Conservation (phyloP, 2,797 vertebrate species). For the Sciurus carolinensis region DNA sequence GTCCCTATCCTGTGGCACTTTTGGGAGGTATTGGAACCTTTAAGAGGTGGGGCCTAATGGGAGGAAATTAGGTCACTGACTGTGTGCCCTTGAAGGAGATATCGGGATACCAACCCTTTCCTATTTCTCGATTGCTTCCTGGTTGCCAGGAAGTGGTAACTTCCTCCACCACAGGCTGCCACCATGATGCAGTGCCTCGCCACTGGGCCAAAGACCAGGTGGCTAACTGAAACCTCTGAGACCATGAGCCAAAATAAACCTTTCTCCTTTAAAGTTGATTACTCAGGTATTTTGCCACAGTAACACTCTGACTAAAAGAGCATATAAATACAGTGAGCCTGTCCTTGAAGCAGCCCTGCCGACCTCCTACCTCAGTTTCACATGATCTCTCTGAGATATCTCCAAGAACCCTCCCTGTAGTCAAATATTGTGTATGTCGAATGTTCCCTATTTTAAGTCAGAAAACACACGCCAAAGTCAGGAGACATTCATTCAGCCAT, state of each 20-base stretch:
- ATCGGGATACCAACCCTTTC: too few relatives aligned
- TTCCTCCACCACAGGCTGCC: not conserved
- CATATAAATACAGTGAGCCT: not conserved
- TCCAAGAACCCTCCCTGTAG: not conserved
- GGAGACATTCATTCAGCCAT: not conserved
- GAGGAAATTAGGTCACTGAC: not conserved
- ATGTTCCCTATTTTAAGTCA: not conserved
- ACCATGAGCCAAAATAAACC: not conserved
- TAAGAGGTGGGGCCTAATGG: not conserved
- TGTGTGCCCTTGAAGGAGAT: too few relatives aligned
- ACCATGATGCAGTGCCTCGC: not conserved
- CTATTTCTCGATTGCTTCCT: not conserved
- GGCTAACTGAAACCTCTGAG: not conserved
- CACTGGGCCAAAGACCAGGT: not conserved
- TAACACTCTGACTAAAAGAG: not conserved
- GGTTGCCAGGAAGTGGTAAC: not conserved
- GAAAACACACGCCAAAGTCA: slow-evolving; percentile 16
- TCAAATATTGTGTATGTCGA: not conserved
- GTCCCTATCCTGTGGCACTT: not conserved
- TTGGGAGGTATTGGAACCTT: not conserved
- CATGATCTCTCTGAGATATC: not conserved
- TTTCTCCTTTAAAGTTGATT: not conserved
- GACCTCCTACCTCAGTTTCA: not conserved
- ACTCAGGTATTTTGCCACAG: not conserved
- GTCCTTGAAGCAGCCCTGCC: not conserved